These are phyloP conservation scores for Coregonus suidteri DNA, from an alignment of 2,797 vertebrate genomes.

Conservation along the genomic window DNA sequence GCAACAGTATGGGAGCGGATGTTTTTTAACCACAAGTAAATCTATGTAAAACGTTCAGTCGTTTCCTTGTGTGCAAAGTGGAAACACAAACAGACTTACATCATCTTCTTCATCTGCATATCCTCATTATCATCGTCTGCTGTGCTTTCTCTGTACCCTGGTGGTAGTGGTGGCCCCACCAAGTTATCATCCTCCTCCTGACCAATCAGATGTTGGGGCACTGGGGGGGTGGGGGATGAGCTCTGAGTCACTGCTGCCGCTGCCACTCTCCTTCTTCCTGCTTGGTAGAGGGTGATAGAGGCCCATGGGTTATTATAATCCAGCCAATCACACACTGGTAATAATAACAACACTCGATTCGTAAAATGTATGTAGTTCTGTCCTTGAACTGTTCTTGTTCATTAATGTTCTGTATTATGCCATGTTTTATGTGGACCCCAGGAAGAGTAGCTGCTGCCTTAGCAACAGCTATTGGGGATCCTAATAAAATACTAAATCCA, in stretches of 20 bases:
- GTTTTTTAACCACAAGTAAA: neutral
- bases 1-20: neutral
- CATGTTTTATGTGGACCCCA: no score
- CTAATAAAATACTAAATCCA: no score
- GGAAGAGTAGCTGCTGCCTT: no score
- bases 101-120: constrained; percentile 67
- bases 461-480: no score
- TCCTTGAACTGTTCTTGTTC: no score
- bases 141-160: constrained; percentile 72
- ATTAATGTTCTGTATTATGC: no score
- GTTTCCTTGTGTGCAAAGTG: neutral
- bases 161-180: constrained; percentile 81
- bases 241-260: constrained; percentile 68
- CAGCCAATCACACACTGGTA: neutral
- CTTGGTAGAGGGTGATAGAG: neutral
- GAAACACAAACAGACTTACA: constrained; percentile 46
- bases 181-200: constrained; percentile 60
- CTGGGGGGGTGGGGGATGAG: constrained; percentile 74
- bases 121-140: constrained; percentile 67
- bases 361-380: no score
- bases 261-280: constrained; percentile 60
- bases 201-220: constrained; percentile 60
- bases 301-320: neutral
- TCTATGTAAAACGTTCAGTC: neutral
- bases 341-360: no score